These are phyloP conservation scores for Craterocephalus amniculus DNA, from an alignment of 2,797 vertebrate genomes.

Conservation along the genomic window DNA sequence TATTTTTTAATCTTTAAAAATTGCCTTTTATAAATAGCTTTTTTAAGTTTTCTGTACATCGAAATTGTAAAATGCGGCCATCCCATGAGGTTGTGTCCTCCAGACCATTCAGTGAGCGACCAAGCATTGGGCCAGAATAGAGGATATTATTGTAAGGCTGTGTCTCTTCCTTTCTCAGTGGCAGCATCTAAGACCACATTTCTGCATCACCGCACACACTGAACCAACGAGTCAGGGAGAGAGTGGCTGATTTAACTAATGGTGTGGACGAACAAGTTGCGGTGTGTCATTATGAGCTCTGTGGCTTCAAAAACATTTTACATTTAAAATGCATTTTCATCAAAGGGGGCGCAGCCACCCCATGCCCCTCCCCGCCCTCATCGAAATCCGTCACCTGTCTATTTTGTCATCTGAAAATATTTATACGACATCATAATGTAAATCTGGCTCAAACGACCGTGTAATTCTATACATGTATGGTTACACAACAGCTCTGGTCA, in stretches of 20 bases:
- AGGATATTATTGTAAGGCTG: constrained; percentile 67
- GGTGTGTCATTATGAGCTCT: constrained; percentile 15
- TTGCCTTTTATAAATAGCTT: neutral
- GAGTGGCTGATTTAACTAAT: constrained; percentile 22
- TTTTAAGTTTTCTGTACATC: neutral
- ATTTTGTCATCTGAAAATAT: constrained; percentile 65
- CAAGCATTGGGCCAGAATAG: constrained; percentile 58
- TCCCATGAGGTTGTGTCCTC: neutral
- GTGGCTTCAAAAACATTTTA: neutral
- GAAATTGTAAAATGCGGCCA: neutral
- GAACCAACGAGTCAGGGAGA: constrained; percentile 16
- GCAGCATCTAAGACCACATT: constrained; percentile 17
- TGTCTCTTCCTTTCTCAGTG: constrained; percentile 46
- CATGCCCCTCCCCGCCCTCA: neutral
- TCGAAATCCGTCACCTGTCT: constrained; percentile 67
- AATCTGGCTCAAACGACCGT: constrained; percentile 68
- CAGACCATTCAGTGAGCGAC: neutral
- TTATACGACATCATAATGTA: constrained; percentile 66
- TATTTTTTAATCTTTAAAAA: neutral
- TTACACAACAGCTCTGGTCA: constrained; percentile 76
- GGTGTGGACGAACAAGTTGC: constrained; percentile 25
- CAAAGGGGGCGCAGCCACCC: neutral
- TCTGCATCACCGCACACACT: constrained; percentile 37
- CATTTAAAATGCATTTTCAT: neutral
- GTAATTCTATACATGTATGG: constrained; percentile 73